These are phyloP conservation scores for Paedocypris sp. DNA, from an alignment of 2,113 vertebrate genomes.

Conservation along the genomic window DNA sequence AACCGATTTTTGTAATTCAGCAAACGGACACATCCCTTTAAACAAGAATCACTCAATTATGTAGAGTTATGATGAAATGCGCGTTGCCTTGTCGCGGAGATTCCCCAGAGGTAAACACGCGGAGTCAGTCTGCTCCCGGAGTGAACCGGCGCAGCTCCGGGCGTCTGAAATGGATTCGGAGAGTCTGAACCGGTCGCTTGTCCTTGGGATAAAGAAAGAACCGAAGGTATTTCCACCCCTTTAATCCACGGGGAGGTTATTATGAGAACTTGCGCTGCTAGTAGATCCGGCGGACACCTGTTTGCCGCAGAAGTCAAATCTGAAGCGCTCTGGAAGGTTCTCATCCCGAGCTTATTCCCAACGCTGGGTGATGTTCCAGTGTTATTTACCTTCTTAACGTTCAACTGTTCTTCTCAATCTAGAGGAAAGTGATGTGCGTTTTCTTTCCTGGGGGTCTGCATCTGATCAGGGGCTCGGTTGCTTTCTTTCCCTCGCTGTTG, in stretches of 20 bases:
- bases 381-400: no score
- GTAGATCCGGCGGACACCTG: neutral
- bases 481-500: neutral
- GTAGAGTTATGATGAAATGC: no score
- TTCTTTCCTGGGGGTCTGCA: neutral
- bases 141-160: neutral
- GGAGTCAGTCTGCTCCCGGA: constrained; percentile 7
- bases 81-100: no score
- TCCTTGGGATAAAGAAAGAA: constrained; percentile 10
- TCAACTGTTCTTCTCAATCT: no score
- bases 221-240: neutral
- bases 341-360: no score
- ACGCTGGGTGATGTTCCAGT: no score
- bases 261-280: constrained; percentile 11
- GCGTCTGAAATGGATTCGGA: constrained; percentile 16
- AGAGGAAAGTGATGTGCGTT: neutral
- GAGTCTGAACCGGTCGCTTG: neutral
- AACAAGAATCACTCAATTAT: no score
- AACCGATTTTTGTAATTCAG: no score
- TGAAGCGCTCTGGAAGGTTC: no score
- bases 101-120: no score
- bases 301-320: no score
- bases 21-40: no score
- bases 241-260: neutral
- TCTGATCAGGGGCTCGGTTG: neutral